Percentiles rank a stretch among this genome's conserved stretches.
These are phyloP conservation scores for Chiloscyllium punctatum DNA, from an alignment of 2,797 vertebrate genomes.

Conservation along the genomic window DNA sequence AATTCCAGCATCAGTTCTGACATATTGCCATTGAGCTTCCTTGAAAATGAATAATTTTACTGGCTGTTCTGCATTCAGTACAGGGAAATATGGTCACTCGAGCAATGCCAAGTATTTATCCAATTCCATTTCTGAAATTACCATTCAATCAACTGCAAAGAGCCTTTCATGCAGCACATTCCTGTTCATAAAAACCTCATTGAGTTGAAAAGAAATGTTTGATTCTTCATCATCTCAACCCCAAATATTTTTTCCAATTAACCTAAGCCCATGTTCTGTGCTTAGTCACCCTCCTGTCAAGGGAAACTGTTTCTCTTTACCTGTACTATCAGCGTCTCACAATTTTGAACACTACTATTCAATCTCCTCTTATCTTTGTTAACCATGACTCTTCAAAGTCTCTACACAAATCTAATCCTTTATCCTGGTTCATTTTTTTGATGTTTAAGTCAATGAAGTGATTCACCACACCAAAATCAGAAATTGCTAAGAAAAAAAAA, in stretches of 20 bases:
- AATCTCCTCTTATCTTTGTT: neutral
- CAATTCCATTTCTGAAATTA: neutral
- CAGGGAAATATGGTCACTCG: neutral
- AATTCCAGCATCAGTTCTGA: neutral
- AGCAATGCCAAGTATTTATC: neutral
- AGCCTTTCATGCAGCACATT: neutral
- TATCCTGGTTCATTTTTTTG: neutral
- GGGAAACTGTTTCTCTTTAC: neutral
- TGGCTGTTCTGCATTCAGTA: neutral
- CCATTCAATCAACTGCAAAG: neutral
- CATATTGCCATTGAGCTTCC: neutral
- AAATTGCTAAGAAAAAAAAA: too few relatives aligned
- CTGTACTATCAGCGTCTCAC: neutral
- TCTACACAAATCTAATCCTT: neutral
- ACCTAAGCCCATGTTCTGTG: neutral
- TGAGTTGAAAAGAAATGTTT: neutral
- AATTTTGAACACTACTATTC: neutral
- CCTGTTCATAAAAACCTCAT: neutral
- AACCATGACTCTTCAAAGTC: neutral
- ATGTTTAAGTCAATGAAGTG: neutral
- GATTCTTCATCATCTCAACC: neutral
- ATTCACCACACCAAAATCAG: neutral
- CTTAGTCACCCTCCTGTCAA: neutral
- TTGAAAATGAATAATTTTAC: neutral
- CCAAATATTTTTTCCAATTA: neutral